Base-by-base conservation (phyloP, 1,140 invertebrate species). In the Drosophila paulistorum region DNA sequence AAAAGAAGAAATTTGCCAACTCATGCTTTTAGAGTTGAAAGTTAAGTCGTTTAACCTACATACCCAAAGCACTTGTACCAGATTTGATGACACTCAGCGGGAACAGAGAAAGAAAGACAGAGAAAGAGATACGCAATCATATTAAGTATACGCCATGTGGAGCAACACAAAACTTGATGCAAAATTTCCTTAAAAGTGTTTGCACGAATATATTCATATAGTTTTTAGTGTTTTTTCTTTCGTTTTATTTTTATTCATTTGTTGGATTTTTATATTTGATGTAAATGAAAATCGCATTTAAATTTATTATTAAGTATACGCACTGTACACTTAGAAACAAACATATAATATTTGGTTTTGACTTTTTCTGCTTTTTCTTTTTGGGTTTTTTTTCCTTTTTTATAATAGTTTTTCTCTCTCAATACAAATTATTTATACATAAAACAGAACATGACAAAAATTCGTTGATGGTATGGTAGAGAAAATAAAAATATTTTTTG, bases 31-130 rank as follows among this genome's bases (percentile, higher is more conserved):
- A 42, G 70, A 81, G 74, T 61, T 68, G 62, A 71, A 78, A 77
- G 70, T 78, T 77, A 81, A 77, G 65, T 81, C 76, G 64, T 87
- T 87, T 87, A 79, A 77, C 69, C 83, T 82, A 71, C 78, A 75
- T 70, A 58, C 57, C 55, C 60, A 65, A 70, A 74, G 78, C 77
- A 77, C 67, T 77, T 71, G 42, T 63, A 23, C 71, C 68, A 81
- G 78, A 86, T 86, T 81, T 86, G 61, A 68, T 74, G 67, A 55
- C 65, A 66, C 54, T 23, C 45, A 51, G 17, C 45, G 20, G 20
- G 45, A 23, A 7, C 9, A 20, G 17, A 4, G 9, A 39, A 9
- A 20, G 45, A 23, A 2, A 23, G 20, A 2, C 20, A 23, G 2
- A 20, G 45, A 10, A 9, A 9, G 7, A 39, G 17, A 20, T 17